Evolutionary conservation across 2,888 invertebrate genomes (phyloP), one percentile per base, ranked within the genome.

Genomic region (Pseudeuparius sepicola): DNA sequence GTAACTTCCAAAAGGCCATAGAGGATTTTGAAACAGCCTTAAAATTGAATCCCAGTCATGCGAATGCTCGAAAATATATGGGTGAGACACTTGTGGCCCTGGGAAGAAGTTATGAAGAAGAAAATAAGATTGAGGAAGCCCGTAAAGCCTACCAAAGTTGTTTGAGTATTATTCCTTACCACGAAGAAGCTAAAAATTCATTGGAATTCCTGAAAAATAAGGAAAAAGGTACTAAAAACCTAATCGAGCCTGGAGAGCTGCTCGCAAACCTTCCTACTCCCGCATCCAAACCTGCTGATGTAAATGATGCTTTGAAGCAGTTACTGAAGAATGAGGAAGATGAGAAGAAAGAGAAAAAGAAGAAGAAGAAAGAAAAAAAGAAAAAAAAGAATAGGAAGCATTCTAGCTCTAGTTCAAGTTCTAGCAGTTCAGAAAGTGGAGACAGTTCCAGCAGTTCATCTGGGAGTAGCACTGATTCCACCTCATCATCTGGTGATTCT

Each of bases 11-110:
- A 51, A 88, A 88, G 58, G 94, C 94, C 1, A 85, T 94, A 45
- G 86, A 87, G 51, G 94, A 96, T 60, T 92, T 96, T 62, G 90
- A 93, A 63, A 81, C 82, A 13, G 93, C 94, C 3, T 62, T 94
- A 23, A 82, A 85, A 59, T 61, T 88, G 25, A 89, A 94, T 63
- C 83, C 85, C 2, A 83, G 78, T 43, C 94, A 96, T 62, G 80
- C 81, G 2, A 94, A 94, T 64, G 94, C 93, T 17, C 76, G 86
- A 37, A 92, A 90, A 60, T 96, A 94, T 64, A 78, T 92, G 69
- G 85, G 89, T 17, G 92, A 94, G 61, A 94, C 93, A 1, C 64
- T 92, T 26, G 84, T 92, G 1, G 93, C 92, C 0, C 65, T 86
- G 31, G 93, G 88, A 18, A 75, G 87, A 30, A 88, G 87, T 55